These are phyloP conservation scores for Microctonus brassicae DNA, from an alignment of 2,888 invertebrate genomes.

Conservation along the genomic window DNA sequence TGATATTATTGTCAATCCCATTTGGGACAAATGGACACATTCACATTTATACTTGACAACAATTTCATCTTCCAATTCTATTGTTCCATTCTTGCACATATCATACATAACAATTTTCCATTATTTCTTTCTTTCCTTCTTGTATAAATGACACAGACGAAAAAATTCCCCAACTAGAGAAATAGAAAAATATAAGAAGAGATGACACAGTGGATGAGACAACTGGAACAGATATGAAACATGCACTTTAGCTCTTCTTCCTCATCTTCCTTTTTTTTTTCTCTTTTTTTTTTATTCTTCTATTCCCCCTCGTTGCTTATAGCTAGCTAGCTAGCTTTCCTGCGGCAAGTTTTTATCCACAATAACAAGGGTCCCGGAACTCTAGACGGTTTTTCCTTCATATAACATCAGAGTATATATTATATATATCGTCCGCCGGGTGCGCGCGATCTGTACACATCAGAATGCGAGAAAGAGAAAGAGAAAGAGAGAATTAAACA, in stretches of 20 bases:
- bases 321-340: conserved; percentile 19
- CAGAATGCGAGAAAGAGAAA: conserved; percentile 4
- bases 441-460: not conserved
- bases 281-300: conserved; percentile 23
- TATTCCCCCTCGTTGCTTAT: no score
- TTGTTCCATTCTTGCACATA: not conserved
- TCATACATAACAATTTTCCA: no score
- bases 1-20: not conserved
- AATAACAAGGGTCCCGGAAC: conserved; percentile 44
- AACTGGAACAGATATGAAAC: conserved; percentile 6
- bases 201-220: not conserved
- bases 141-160: conserved; percentile 5
- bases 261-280: conserved; percentile 20
- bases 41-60: conserved; percentile 1
- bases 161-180: no score
- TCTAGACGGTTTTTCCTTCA: conserved; percentile 15
- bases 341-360: conserved; percentile 36
- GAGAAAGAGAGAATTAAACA: conserved; percentile 23
- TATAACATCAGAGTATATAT: no score
- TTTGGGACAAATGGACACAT: not conserved
- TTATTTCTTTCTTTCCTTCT: no score
- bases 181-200: no score
- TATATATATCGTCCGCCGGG: no score
- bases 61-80: not conserved
- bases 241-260: not conserved